These are phyloP conservation scores for Calliphora vomitoria DNA, from an alignment of 2,888 invertebrate genomes.

Conservation along the genomic window DNA sequence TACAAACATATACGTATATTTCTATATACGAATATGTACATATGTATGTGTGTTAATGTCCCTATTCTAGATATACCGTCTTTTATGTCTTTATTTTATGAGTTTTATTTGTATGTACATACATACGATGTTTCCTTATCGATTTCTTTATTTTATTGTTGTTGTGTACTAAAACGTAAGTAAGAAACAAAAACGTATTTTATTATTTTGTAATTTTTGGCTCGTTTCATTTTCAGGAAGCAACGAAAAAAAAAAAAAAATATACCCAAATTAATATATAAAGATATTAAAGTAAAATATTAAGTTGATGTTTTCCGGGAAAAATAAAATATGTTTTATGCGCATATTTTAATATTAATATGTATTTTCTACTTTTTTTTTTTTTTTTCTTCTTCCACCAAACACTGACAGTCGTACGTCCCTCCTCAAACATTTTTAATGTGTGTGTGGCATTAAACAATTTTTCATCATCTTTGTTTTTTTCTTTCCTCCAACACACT, in stretches of 20 bases:
- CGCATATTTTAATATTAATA: conserved; percentile 39
- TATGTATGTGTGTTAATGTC: background rate
- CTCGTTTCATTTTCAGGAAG: conserved; percentile 8
- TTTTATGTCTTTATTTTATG: conserved; percentile 62
- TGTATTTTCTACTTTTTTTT: background rate
- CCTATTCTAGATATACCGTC: background rate
- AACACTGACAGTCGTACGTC: background rate
- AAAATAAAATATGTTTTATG: conserved; percentile 26
- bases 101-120: conserved; percentile 47
- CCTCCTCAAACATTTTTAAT: background rate
- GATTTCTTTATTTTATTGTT: conserved; percentile 59
- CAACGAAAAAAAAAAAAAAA: background rate
- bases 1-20: too few relatives aligned
- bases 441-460: background rate
- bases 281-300: conserved; percentile 24
- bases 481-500: background rate
- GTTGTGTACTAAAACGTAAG: conserved; percentile 32
- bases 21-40: background rate
- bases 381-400: background rate
- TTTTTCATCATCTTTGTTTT: background rate
- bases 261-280: conserved; percentile 16
- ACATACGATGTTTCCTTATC: conserved; percentile 52
- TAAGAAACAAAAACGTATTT: conserved; percentile 3
- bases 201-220: conserved; percentile 46
- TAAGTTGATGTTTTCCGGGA: background rate